Evolutionary conservation across 1,140 invertebrate species (phyloP), one percentile per base, ranked within the genome.

Genomic region (Nebria ingens): DNA sequence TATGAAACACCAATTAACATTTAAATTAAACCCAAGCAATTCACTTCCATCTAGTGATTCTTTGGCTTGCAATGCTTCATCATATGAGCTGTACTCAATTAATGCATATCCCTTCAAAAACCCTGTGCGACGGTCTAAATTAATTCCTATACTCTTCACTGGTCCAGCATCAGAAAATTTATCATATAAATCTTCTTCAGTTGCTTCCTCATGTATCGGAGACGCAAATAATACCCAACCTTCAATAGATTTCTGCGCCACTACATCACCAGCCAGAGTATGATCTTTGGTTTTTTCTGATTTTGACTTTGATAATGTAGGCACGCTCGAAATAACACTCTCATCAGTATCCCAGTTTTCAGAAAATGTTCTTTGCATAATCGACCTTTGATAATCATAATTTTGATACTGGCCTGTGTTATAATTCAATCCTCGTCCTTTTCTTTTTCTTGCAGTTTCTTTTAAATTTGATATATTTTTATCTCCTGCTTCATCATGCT

Each of bases 191-290:
- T 51, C 49, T 19, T 52, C 45, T 49, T 56, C 55, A 45, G 12
- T 19, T 1, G 49, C 23, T 50, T 56, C 55, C 25, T 56, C 55
- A 25, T 56, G 55, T 1, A 56, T 4, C 6, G n/a, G 12, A 11
- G 6, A 52, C 12, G 52, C 20, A 49, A 56, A 56, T 15, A 56
- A 50, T n/a, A 56, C 45, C 55, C 55, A 56, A 17, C 55, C 55
- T 19, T 56, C 55, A 12, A 19, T 21, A 15, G 34, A 42, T 42
- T 34, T 55, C 17, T 38, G 29, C 12, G 53, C 19, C 6, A 45
- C 15, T 17, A 11, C 17, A 4, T 45, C 40, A 12, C 3, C 9
- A 45, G 4, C 6, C 15, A 29, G 4, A 6, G 4, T 29, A 29
- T 29, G 4, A 29, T 29, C 25, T 29, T 13, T 4, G 4, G 4